Evolutionary conservation across 2,113 vertebrate genomes (phyloP), one percentile per base, ranked within the genome.

Genomic region (Beaufortia kweichowensis): DNA sequence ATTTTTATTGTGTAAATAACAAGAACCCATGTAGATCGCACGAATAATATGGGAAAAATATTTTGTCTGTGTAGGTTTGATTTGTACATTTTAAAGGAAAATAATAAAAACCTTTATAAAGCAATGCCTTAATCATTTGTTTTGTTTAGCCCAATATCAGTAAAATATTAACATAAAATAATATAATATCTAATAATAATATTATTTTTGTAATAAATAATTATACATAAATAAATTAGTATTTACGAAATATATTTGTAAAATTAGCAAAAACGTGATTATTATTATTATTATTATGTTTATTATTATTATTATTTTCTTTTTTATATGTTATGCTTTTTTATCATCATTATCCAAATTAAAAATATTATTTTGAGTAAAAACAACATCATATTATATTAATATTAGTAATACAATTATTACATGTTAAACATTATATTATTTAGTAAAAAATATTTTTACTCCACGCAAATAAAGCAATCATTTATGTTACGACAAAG

Each of bases 61-160:
- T 69, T n/a, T 56, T 69, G 48, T 14, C 31, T 55, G 29, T 70
- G 29, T 57, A 66, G 21, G 21, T 75, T 70, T 80, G 56, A 75
- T 48, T 26, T 81, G 75, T 73, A 77, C 46, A 23, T 53, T 26
- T 81, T 29, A 66, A 50, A 60, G 8, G 7, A 50, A 66, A 69
- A 69, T 56, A 77, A 81, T 81, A 81, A 81, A 33, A 81, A n/a
- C 33, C 11, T 46, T 57, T 56, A n/a, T n/a, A n/a, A n/a, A n/a
- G 11, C 35, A 28, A 63, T 35, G 17, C 26, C 23, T 12, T 59
- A 21, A 77, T 81, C 19, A 60, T 48, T 41, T 70, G 46, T 1
- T 63, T 75, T 75, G 46, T 23, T 28, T 11, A 23, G 15, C 14
- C 10, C 6, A 28, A 64, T 48, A 53, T 21, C 7, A 2, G 48